phyloP scores from a whole-genome alignment of 2,113 vertebrate species.

The Sceloporus tristichus region DNA sequence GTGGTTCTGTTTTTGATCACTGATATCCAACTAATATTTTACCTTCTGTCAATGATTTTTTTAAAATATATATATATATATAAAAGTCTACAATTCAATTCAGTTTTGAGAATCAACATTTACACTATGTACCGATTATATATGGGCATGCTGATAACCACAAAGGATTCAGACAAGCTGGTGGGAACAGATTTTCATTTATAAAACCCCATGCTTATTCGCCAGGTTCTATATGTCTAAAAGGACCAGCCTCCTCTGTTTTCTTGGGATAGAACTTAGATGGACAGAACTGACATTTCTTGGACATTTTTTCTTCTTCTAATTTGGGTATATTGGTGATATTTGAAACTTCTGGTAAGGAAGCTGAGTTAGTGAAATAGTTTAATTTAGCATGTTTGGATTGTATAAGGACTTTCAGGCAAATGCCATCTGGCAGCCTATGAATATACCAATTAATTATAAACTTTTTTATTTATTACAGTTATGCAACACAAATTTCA shows the following conservation, averaged over 20 bases:
- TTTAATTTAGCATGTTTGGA: constrained; percentile 9
- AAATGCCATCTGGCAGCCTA: constrained; percentile 15
- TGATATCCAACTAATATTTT: neutral
- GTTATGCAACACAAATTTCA: neutral
- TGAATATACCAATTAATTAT: neutral
- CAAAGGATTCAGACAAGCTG: neutral
- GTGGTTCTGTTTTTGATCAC: neutral
- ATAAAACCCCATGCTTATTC: neutral
- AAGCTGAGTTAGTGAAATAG: neutral
- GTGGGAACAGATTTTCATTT: neutral
- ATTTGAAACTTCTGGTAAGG: neutral
- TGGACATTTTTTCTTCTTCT: neutral
- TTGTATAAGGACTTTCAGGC: constrained; percentile 1
- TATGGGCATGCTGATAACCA: neutral
- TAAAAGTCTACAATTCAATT: neutral
- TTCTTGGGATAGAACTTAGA: neutral
- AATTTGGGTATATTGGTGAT: neutral
- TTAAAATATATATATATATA: neutral
- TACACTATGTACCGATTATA: neutral
- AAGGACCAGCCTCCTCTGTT: neutral
- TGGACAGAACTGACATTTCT: neutral
- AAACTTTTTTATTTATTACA: neutral
- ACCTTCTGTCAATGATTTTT: neutral
- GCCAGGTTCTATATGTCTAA: neutral
- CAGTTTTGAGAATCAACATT: neutral